phyloP scores from a whole-genome alignment of 35 echinoderm and acorn worm genomes.

The Eucidaris tribuloides region DNA sequence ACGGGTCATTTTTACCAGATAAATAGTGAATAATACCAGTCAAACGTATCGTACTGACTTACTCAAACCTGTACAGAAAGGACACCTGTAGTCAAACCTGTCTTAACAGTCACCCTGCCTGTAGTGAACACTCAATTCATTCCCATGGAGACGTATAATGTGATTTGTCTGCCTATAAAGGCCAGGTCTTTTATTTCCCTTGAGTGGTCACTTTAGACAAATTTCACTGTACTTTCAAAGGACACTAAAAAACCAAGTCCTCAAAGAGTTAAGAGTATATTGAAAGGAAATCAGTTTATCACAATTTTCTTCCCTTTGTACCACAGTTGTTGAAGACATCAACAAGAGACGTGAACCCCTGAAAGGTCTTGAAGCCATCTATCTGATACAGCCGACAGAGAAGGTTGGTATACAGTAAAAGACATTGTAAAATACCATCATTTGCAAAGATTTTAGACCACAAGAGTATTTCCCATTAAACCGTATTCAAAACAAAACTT shows the following conservation, averaged over 20 bases:
- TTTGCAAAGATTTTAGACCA: no score
- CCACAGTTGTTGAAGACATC: conserved; percentile 91
- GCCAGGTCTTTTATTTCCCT: no score
- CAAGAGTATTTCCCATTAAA: no score
- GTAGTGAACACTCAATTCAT: no score
- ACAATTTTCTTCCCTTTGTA: conserved; percentile 11
- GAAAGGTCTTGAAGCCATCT: conserved; percentile 72
- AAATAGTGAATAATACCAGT: neutral
- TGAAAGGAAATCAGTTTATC: neutral
- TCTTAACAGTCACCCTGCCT: no score
- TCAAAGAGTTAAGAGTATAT: neutral
- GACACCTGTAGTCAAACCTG: no score
- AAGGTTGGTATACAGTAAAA: conserved; percentile 71
- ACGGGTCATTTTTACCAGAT: neutral
- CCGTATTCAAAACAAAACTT: no score
- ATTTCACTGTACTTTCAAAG: neutral
- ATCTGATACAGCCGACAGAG: conserved; percentile 85
- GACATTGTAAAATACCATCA: no score
- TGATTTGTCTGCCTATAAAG: neutral
- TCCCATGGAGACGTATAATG: neutral
- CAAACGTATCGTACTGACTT: neutral
- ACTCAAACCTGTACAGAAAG: no score
- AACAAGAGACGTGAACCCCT: conserved; percentile 86
- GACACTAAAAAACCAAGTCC: neutral
- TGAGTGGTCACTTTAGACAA: no score